Evolutionary conservation across 2,888 invertebrate species (phyloP).

Genomic region (Pachliopta kotzebuea): DNA sequence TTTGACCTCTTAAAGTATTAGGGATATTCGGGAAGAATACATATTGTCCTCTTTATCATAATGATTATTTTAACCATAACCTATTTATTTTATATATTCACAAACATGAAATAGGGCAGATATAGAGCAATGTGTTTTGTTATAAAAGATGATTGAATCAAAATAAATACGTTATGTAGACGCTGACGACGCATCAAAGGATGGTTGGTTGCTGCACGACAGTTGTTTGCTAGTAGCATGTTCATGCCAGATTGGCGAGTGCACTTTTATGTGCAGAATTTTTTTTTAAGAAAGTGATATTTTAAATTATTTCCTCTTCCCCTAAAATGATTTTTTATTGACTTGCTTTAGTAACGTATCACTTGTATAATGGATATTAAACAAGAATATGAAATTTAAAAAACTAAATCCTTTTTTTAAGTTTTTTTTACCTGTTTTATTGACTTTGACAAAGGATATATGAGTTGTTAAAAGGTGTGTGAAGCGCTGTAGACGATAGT

Average conservation of each 20-base stretch:
- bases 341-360: too few species aligned
- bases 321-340: not conserved
- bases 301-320: not conserved
- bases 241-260: conserved; percentile 17
- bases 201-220: not conserved
- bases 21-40: too few species aligned
- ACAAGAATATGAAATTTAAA: too few species aligned
- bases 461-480: not conserved
- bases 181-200: conserved; percentile 11
- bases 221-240: conserved; percentile 17
- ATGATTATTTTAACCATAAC: too few species aligned
- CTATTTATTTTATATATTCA: too few species aligned
- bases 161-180: conserved; percentile 19
- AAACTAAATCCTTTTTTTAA: too few species aligned
- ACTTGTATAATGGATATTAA: too few species aligned
- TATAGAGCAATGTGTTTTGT: conserved; percentile 3
- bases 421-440: not conserved
- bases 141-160: conserved; percentile 15
- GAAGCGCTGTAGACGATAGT: not conserved
- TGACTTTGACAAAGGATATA: not conserved
- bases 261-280: conserved; percentile 12
- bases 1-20: too few species aligned
- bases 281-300: conserved; percentile 2
- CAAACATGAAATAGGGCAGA: too few species aligned
- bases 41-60: too few species aligned